phyloP scores from a whole-genome alignment of 1,140 invertebrate genomes.

The Forficula auricularia region DNA sequence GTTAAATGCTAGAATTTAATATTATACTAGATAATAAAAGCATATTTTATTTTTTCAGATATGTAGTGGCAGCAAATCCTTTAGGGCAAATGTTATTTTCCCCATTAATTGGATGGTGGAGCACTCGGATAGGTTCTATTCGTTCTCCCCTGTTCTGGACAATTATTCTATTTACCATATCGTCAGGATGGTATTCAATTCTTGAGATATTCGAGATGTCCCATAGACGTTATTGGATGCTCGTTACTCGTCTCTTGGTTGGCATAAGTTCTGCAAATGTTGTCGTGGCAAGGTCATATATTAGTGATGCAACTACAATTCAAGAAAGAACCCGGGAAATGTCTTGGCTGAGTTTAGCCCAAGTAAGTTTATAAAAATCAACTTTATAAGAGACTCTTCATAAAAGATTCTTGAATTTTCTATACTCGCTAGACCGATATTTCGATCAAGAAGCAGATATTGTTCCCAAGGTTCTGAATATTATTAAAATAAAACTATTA shows the following conservation, averaged over 20 bases:
- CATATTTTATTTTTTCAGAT: too few species aligned
- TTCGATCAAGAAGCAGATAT: too few species aligned
- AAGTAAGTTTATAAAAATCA: too few species aligned
- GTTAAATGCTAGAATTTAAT: too few species aligned
- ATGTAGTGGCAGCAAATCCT: constrained; percentile 72
- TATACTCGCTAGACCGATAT: too few species aligned
- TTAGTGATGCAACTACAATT: constrained; percentile 65
- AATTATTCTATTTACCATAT: constrained; percentile 49
- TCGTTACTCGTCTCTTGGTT: constrained; percentile 57
- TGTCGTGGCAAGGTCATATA: constrained; percentile 67
- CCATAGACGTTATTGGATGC: constrained; percentile 49
- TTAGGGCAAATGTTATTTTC: constrained; percentile 77
- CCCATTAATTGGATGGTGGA: constrained; percentile 70
- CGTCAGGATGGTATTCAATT: constrained; percentile 64
- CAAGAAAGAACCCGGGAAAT: constrained; percentile 65
- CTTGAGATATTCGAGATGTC: constrained; percentile 42
- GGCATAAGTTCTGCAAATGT: constrained; percentile 79
- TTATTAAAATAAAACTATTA: too few species aligned
- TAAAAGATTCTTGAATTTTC: too few species aligned
- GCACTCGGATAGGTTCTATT: constrained; percentile 50
- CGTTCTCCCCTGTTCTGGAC: constrained; percentile 53
- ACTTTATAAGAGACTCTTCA: too few species aligned
- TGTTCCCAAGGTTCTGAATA: too few species aligned
- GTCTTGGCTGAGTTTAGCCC: constrained; percentile 66
- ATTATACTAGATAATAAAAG: too few species aligned